Evolutionary conservation across 1,140 invertebrate species (phyloP).

Genomic region (Triops cancriformis): DNA sequence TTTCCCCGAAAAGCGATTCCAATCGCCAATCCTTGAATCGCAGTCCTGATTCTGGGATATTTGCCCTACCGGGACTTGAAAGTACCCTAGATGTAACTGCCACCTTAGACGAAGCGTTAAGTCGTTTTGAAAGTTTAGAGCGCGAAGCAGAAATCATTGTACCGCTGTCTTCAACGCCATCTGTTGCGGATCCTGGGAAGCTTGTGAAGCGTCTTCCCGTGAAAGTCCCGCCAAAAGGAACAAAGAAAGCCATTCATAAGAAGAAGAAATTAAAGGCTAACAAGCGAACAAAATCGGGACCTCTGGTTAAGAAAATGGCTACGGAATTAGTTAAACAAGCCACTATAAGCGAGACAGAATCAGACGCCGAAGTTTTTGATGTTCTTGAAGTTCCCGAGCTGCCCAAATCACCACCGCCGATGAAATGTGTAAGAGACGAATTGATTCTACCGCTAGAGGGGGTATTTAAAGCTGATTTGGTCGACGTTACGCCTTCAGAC

Average conservation of each 20-base stretch:
- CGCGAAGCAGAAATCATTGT: background rate
- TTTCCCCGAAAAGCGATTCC: background rate
- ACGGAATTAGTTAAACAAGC: background rate
- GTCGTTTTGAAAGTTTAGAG: constrained; percentile 16
- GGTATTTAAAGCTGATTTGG: constrained; percentile 7
- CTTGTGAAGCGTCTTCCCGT: background rate
- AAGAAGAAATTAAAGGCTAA: background rate
- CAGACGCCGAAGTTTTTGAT: background rate
- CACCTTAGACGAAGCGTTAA: constrained; percentile 17
- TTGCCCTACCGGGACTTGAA: background rate
- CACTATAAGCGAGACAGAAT: background rate
- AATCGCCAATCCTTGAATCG: constrained; percentile 17
- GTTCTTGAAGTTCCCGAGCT: background rate
- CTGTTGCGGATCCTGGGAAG: background rate
- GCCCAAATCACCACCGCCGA: constrained; percentile 15
- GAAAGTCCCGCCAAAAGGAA: background rate
- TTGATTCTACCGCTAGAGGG: background rate
- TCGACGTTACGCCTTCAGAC: background rate
- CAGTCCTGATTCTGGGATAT: constrained; percentile 19
- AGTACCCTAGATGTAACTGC: too few relatives aligned
- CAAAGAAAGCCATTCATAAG: background rate
- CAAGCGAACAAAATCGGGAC: background rate
- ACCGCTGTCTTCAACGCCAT: background rate
- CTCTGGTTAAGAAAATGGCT: background rate
- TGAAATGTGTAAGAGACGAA: background rate